Evolutionary conservation across 2,797 vertebrate species (phyloP).

Genomic region (Euthynnus affinis): DNA sequence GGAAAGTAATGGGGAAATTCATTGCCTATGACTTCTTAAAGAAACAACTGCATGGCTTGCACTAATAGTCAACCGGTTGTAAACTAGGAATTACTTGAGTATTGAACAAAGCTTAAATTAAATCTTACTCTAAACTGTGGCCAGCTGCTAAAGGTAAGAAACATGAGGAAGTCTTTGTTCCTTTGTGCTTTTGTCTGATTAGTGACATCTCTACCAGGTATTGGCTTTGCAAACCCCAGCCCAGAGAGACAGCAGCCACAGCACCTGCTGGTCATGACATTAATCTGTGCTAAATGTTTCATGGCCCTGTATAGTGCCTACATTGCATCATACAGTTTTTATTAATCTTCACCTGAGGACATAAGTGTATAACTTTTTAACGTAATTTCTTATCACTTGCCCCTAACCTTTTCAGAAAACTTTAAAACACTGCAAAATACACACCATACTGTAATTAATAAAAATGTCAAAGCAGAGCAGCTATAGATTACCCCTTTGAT

Average conservation of each 20-base stretch:
- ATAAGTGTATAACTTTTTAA: neutral
- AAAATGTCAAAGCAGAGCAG: neutral
- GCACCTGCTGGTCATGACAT: neutral
- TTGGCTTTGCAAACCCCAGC: no score
- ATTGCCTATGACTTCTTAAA: no score
- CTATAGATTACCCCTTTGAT: neutral
- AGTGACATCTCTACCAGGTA: no score
- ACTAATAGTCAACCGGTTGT: no score
- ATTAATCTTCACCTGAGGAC: conserved; percentile 5
- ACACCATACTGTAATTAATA: neutral
- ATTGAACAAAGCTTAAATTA: no score
- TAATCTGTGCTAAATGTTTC: neutral
- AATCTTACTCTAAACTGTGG: no score
- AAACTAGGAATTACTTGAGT: no score
- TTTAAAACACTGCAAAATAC: neutral
- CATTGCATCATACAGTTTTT: neutral
- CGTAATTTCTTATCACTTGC: neutral
- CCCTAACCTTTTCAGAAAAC: neutral
- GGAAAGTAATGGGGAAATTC: no score
- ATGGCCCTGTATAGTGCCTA: neutral
- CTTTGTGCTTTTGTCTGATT: no score
- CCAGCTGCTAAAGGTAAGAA: no score
- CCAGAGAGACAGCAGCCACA: neutral
- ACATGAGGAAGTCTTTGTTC: no score
- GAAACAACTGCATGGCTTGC: no score